Percentiles rank a stretch among this genome's conserved stretches.
Conservation (phyloP, 2,888 invertebrate species). For the Nemotelus pantherinus region DNA sequence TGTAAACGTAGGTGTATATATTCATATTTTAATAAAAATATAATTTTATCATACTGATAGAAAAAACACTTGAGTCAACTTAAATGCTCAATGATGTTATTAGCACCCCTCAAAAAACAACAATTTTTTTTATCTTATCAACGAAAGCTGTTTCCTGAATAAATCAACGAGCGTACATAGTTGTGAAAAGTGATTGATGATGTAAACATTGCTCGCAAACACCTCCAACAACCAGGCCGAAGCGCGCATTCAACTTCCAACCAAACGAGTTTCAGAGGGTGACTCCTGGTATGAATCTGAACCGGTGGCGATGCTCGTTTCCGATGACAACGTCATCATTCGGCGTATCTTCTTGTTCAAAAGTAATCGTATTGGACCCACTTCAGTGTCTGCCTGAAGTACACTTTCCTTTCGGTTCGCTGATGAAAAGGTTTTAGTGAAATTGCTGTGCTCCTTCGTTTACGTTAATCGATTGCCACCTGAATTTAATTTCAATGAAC, state of each 20-base stretch:
- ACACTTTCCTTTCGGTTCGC: conserved; percentile 20
- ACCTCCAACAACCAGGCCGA: neutral
- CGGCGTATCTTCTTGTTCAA: neutral
- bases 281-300: neutral
- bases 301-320: neutral
- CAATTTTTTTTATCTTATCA: neutral
- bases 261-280: neutral
- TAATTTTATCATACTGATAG: neutral
- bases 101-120: neutral
- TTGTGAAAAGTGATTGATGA: conserved; percentile 39
- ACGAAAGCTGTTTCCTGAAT: neutral
- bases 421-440: conserved; percentile 32
- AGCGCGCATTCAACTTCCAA: conserved; percentile 1
- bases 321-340: conserved; percentile 17
- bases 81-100: no score
- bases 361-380: conserved; percentile 10
- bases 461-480: conserved; percentile 32
- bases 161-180: conserved; percentile 7
- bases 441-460: conserved; percentile 17
- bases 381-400: neutral
- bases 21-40: neutral
- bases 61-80: neutral
- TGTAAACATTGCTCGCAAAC: conserved; percentile 26
- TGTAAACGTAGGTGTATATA: neutral
- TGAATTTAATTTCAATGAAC: conserved; percentile 32